phyloP scores from a whole-genome alignment of 2,797 vertebrate genomes.

The Delichon dasypus region DNA sequence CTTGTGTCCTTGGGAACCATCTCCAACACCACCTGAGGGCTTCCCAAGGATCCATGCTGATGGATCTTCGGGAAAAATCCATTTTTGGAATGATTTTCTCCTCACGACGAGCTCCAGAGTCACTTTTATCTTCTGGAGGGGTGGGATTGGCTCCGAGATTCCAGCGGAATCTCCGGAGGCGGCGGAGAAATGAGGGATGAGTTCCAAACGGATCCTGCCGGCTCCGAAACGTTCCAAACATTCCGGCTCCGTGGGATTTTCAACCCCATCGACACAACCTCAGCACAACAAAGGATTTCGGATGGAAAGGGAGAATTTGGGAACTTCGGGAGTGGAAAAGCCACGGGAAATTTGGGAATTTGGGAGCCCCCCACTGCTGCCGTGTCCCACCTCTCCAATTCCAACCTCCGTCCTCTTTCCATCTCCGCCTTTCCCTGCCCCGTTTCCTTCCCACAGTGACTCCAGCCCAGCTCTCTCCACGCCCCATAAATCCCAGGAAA shows the following conservation, averaged over 20 bases:
- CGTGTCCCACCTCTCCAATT: rapidly evolving
- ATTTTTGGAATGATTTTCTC: background rate
- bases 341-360: background rate
- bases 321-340: background rate
- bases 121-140: background rate
- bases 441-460: rapidly evolving
- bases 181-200: background rate
- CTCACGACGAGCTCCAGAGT: background rate
- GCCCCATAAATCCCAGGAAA: background rate
- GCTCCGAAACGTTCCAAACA: background rate
- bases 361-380: rapidly evolving
- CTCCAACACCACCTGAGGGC: background rate
- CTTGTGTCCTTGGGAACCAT: rapidly evolving
- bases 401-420: background rate
- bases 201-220: background rate
- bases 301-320: background rate
- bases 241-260: rapidly evolving
- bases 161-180: background rate
- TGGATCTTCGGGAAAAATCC: background rate
- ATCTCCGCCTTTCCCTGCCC: background rate
- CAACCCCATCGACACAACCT: background rate
- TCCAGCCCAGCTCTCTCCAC: background rate
- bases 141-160: background rate
- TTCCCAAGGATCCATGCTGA: background rate
- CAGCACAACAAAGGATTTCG: rapidly evolving